A percentile compares a stretch with the other conserved stretches of the same genome.
Conservation (phyloP, 2,797 vertebrate genomes). For the Phrynocephalus guinanensis region DNA sequence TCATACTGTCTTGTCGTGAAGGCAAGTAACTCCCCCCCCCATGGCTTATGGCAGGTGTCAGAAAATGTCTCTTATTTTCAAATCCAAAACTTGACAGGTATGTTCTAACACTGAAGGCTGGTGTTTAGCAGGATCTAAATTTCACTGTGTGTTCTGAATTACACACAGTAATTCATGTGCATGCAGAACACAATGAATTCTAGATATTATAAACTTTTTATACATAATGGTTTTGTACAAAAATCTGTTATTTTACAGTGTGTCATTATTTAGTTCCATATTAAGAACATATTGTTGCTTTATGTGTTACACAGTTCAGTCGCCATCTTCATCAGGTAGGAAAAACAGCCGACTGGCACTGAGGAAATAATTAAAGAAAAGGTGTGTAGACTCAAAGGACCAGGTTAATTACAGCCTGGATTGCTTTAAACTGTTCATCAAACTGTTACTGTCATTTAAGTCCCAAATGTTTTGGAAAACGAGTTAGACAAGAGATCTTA, state of each 20-base stretch:
- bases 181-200: neutral
- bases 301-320: neutral
- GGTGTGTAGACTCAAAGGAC: neutral
- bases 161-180: neutral
- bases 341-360: neutral
- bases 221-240: neutral
- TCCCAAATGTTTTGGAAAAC: neutral
- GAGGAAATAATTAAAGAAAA: neutral
- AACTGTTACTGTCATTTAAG: neutral
- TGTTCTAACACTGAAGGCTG: neutral
- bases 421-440: neutral
- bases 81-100: too few species aligned
- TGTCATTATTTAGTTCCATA: neutral
- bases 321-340: neutral
- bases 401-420: neutral
- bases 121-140: neutral
- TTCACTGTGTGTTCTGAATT: too few species aligned
- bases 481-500: neutral
- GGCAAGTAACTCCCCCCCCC: too few species aligned
- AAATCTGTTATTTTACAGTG: neutral
- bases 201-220: neutral
- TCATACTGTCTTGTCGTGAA: too few species aligned
- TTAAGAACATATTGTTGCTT: neutral
- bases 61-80: too few species aligned
- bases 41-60: too few species aligned